Evolutionary conservation across 1,140 invertebrate genomes (phyloP).

Genomic region (Chironomus tepperi): DNA sequence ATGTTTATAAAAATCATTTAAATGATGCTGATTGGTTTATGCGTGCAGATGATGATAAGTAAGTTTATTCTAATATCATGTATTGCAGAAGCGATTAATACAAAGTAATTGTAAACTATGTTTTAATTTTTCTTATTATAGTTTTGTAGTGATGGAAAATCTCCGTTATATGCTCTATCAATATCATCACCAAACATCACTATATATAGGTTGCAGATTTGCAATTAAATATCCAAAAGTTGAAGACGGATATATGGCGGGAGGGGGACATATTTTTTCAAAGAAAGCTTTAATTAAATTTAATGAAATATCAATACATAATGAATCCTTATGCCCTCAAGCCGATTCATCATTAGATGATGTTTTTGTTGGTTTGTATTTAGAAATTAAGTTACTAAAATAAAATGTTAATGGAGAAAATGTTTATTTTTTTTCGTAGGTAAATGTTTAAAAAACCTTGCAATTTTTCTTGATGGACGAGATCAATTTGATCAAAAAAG

Average conservation of each 20-base stretch:
- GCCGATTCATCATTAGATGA: slow-evolving; percentile 55
- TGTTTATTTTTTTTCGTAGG: slow-evolving; percentile 45
- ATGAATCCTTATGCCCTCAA: slow-evolving; percentile 61
- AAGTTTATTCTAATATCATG: slow-evolving; percentile 48
- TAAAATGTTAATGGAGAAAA: too few relatives aligned
- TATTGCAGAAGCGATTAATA: too few relatives aligned
- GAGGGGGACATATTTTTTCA: slow-evolving; percentile 46
- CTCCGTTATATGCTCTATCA: slow-evolving; percentile 64
- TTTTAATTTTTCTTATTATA: slow-evolving; percentile 39
- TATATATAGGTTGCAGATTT: slow-evolving; percentile 53
- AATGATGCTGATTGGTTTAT: slow-evolving; percentile 83
- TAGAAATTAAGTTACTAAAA: too few relatives aligned
- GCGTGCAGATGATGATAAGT: slow-evolving; percentile 88
- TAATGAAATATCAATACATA: slow-evolving; percentile 46
- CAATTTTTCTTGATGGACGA: slow-evolving; percentile 63
- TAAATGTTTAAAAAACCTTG: slow-evolving; percentile 63
- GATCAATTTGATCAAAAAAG: slow-evolving; percentile 64
- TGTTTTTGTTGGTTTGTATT: background rate
- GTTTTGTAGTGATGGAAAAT: slow-evolving; percentile 81
- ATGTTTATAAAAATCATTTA: slow-evolving; percentile 67
- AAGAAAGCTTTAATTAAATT: slow-evolving; percentile 30
- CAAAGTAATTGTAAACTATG: too few relatives aligned
- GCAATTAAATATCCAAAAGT: slow-evolving; percentile 64
- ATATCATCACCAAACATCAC: background rate
- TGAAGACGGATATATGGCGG: slow-evolving; percentile 44